A percentile compares a stretch with the other conserved stretches of the same genome.
Conservation (phyloP, 2,797 vertebrate species). For the Alosa sapidissima region DNA sequence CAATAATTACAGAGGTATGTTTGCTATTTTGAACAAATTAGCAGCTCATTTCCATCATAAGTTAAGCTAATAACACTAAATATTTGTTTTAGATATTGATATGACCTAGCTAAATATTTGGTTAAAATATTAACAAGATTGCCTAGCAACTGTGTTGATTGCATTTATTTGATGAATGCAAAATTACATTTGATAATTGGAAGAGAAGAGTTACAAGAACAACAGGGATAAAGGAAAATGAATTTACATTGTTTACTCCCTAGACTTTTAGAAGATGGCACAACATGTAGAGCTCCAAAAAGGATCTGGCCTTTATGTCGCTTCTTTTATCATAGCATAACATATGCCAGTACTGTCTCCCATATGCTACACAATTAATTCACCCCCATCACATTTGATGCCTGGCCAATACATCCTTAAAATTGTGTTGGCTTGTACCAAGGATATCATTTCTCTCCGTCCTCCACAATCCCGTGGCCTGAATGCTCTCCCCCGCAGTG, state of each 20-base stretch:
- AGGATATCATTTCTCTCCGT: slow-evolving; percentile 10
- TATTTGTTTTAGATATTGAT: slow-evolving; percentile 19
- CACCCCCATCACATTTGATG: slow-evolving; percentile 5
- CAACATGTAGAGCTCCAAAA: neutral
- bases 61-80: neutral
- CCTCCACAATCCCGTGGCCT: slow-evolving; percentile 19
- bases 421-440: slow-evolving; percentile 15
- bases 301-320: neutral
- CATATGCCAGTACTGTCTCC: slow-evolving; percentile 5
- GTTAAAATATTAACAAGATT: neutral
- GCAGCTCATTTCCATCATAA: neutral
- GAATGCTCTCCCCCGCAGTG: slow-evolving; percentile 19
- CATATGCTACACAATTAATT: slow-evolving; percentile 21
- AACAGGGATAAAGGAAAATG: neutral
- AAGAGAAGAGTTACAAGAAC: neutral
- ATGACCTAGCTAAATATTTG: neutral
- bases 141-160: neutral
- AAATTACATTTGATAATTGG: neutral
- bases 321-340: neutral
- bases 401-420: slow-evolving; percentile 1
- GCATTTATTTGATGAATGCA: neutral
- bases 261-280: neutral
- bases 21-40: neutral
- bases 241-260: neutral
- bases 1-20: neutral